A percentile compares a stretch with the other conserved stretches of the same genome.
These are phyloP conservation scores for Calyptommatus sinebrachiatus DNA, from an alignment of 2,113 vertebrate species.

Conservation along the genomic window DNA sequence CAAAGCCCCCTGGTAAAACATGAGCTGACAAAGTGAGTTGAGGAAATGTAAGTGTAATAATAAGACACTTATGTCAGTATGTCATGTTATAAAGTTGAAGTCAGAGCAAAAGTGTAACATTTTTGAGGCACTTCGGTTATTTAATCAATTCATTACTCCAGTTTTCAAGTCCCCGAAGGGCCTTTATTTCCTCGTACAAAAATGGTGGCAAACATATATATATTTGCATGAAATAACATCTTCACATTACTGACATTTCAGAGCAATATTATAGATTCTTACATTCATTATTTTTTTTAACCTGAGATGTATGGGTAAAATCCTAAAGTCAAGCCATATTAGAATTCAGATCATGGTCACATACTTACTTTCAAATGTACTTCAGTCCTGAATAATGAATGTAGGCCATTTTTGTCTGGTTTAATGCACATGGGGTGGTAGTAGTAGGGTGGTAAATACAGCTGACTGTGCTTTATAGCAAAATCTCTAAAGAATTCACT, in stretches of 20 bases:
- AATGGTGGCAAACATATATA: too few species aligned
- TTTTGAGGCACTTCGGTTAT: not conserved
- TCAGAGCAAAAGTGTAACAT: not conserved
- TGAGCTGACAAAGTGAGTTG: not conserved
- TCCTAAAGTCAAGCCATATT: not conserved
- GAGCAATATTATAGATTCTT: not conserved
- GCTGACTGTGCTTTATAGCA: too few species aligned
- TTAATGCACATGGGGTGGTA: too few species aligned
- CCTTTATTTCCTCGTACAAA: not conserved
- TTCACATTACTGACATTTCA: not conserved
- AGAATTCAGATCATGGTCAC: not conserved
- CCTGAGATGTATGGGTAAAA: not conserved
- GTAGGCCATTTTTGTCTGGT: too few species aligned
- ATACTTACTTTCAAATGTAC: too few species aligned
- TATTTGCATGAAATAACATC: not conserved
- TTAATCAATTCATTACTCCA: not conserved
- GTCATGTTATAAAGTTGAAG: not conserved
- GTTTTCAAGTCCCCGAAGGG: not conserved
- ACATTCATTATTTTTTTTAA: not conserved
- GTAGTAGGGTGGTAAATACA: too few species aligned
- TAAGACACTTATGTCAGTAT: not conserved
- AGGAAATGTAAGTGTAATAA: not conserved
- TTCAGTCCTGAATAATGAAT: too few species aligned
- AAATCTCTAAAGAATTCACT: too few species aligned
- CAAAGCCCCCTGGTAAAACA: not conserved